Percentiles rank a stretch among this genome's conserved stretches.
Evolutionary conservation across 2,113 vertebrate species (phyloP).

Genomic region (Macrotis lagotis): DNA sequence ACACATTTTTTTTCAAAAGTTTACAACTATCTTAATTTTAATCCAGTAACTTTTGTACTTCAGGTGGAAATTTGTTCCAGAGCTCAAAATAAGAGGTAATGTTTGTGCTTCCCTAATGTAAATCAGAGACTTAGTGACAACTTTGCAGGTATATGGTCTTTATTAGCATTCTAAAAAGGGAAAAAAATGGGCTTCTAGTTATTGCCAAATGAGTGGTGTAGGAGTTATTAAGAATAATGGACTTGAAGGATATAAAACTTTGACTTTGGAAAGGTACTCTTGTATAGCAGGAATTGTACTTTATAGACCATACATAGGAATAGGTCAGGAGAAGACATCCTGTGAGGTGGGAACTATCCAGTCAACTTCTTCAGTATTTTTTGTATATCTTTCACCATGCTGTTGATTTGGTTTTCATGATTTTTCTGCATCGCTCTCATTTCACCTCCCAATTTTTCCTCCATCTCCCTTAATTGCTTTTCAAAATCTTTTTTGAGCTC

Average conservation of each 20-base stretch:
- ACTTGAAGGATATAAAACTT: not conserved
- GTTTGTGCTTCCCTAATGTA: constrained; percentile 1
- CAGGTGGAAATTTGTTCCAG: constrained; percentile 34
- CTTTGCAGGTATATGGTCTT: not conserved
- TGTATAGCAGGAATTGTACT: not conserved
- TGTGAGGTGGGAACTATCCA: not conserved
- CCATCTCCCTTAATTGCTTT: too few relatives aligned
- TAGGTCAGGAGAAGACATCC: not conserved
- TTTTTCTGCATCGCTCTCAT: too few relatives aligned
- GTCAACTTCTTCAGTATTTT: too few relatives aligned
- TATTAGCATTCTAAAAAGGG: not conserved
- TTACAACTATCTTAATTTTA: not conserved
- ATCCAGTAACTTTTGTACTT: not conserved
- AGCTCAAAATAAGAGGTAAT: constrained; percentile 44
- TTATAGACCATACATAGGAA: not conserved
- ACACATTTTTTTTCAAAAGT: constrained; percentile 23
- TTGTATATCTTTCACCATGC: too few relatives aligned
- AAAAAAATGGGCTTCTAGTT: too few relatives aligned
- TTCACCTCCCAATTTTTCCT: too few relatives aligned
- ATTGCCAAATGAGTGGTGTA: not conserved
- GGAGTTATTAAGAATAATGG: not conserved
- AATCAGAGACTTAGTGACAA: constrained; percentile 16
- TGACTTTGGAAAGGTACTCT: not conserved
- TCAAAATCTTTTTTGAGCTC: too few relatives aligned
- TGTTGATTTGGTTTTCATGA: too few relatives aligned